phyloP scores from a whole-genome alignment of 2,113 vertebrate species.

The Chloropsis hardwickii region DNA sequence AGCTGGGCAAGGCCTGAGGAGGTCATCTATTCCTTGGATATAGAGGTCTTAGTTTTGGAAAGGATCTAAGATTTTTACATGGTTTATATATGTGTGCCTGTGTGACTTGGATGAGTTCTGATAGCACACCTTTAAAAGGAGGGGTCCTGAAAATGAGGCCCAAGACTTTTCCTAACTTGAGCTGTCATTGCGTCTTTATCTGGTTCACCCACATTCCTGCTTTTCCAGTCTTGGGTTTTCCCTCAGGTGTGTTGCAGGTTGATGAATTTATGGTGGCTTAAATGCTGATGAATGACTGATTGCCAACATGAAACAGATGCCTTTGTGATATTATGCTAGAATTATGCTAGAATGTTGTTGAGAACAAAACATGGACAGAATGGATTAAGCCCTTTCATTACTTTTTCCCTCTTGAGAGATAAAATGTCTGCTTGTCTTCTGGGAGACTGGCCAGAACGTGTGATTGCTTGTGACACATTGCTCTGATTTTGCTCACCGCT shows the following conservation, averaged over 20 bases:
- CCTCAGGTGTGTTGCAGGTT: neutral
- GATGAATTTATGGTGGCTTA: constrained; percentile 22
- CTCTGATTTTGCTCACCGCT: neutral
- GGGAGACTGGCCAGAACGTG: neutral
- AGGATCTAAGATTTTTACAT: neutral
- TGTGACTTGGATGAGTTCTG: neutral
- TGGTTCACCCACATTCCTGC: neutral
- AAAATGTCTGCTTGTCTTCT: constrained; percentile 1
- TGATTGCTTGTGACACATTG: neutral
- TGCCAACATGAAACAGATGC: constrained; percentile 3
- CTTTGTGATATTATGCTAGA: neutral
- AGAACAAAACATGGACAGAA: neutral
- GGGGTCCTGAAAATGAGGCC: neutral
- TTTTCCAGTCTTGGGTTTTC: neutral
- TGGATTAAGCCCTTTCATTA: neutral
- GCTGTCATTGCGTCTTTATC: neutral
- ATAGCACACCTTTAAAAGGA: neutral
- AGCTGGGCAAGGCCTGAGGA: neutral
- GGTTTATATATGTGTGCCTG: neutral
- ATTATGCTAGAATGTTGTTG: neutral
- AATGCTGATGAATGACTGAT: neutral
- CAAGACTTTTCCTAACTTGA: neutral
- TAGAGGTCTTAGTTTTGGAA: neutral
- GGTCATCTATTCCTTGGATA: neutral
- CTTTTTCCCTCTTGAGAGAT: neutral